phyloP scores from a whole-genome alignment of 2,113 vertebrate species.

The Mustelus asterias region DNA sequence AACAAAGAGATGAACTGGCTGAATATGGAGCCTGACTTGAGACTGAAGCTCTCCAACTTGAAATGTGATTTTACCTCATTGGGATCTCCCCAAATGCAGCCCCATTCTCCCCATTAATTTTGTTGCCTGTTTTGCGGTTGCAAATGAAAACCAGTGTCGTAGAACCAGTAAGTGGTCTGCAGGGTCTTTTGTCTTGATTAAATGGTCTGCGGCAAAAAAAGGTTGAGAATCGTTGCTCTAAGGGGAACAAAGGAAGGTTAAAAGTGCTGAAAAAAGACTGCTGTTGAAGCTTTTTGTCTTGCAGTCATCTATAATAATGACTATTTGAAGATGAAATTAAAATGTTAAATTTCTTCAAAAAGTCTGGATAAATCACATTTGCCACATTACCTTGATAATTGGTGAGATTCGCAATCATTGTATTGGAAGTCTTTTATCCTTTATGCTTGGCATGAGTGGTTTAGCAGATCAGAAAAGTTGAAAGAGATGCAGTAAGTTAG shows the following conservation, averaged over 20 bases:
- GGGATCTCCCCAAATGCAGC: neutral
- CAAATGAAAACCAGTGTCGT: neutral
- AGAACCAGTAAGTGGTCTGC: neutral
- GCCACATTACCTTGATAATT: neutral
- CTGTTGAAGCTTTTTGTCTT: too few species aligned
- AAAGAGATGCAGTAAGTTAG: neutral
- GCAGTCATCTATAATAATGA: too few species aligned
- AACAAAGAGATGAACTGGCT: neutral
- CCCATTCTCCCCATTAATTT: neutral
- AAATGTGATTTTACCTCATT: neutral
- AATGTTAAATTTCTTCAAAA: neutral
- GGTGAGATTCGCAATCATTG: neutral
- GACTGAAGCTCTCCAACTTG: neutral
- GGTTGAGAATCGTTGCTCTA: neutral
- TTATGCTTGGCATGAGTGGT: neutral
- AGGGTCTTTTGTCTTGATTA: too few species aligned
- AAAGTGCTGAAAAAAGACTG: too few species aligned
- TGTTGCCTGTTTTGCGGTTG: neutral
- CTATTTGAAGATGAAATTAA: neutral
- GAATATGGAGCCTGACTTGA: neutral
- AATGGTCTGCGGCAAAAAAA: neutral
- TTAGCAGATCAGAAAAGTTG: neutral
- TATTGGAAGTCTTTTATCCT: neutral
- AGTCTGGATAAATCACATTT: neutral
- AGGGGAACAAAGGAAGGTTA: neutral